Conservation (phyloP, 2,797 vertebrate species). For the Chaetodon trifasciatus region DNA sequence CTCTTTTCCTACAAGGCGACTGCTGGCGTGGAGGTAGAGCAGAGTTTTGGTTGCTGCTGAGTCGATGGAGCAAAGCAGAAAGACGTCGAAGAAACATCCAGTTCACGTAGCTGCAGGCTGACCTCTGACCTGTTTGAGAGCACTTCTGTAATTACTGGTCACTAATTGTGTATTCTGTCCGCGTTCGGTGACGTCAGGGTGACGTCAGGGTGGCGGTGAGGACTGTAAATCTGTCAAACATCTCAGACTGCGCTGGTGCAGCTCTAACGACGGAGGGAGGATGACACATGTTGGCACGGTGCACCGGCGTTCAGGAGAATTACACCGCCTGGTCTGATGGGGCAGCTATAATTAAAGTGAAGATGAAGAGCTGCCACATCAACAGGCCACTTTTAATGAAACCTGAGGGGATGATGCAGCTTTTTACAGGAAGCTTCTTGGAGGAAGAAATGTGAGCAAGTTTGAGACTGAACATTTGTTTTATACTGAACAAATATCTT, state of each 20-base stretch:
- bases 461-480: background rate
- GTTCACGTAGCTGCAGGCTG: background rate
- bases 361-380: constrained; percentile 17
- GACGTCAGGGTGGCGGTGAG: background rate
- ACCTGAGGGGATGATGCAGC: constrained; percentile 27
- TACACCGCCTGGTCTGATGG: constrained; percentile 6
- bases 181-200: background rate
- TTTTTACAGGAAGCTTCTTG: background rate
- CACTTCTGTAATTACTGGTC: background rate
- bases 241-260: constrained; percentile 2
- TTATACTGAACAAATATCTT: background rate
- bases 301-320: constrained; percentile 19
- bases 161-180: background rate
- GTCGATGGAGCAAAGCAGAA: background rate
- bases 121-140: background rate
- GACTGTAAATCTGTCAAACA: constrained; percentile 10
- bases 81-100: background rate
- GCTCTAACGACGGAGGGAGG: constrained; percentile 13
- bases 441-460: background rate
- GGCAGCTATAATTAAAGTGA: constrained; percentile 24
- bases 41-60: background rate
- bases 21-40: background rate
- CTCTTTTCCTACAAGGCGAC: background rate
- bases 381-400: constrained; percentile 16
- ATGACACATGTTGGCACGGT: constrained; percentile 29